A percentile compares a stretch with the other conserved stretches of the same genome.
These are phyloP conservation scores for Bicyclus anynana DNA, from an alignment of 1,140 invertebrate species.

Conservation along the genomic window DNA sequence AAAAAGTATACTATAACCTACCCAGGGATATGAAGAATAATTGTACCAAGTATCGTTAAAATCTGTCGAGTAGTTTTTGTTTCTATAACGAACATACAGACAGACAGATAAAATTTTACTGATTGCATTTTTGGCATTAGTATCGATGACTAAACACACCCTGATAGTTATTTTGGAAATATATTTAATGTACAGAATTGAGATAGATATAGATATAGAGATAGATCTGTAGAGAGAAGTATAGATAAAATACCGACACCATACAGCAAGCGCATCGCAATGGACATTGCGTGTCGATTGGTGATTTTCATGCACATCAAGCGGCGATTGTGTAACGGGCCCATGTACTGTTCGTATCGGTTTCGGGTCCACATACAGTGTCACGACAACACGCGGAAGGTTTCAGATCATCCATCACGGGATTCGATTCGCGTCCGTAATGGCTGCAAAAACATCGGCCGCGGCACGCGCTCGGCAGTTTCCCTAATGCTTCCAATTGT, in stretches of 20 bases:
- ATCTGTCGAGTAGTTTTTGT: too few relatives aligned
- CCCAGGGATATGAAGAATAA: too few relatives aligned
- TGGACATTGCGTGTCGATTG: conserved; percentile 1
- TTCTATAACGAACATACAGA: too few relatives aligned
- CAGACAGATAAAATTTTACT: too few relatives aligned
- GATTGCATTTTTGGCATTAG: too few relatives aligned
- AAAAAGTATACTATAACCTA: too few relatives aligned
- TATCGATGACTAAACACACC: too few relatives aligned
- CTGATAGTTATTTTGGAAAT: too few relatives aligned
- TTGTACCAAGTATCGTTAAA: too few relatives aligned
- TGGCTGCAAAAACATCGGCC: conserved; percentile 41
- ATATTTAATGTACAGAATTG: too few relatives aligned
- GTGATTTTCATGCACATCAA: conserved; percentile 29
- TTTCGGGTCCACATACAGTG: conserved; percentile 33
- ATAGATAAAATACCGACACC: not conserved
- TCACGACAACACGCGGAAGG: conserved; percentile 50
- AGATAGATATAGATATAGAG: too few relatives aligned
- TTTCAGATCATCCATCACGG: conserved; percentile 43
- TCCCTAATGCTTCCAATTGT: conserved; percentile 34
- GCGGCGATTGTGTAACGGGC: conserved; percentile 51
- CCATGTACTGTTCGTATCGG: conserved; percentile 46
- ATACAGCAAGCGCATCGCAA: not conserved
- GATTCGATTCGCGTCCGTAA: conserved; percentile 49
- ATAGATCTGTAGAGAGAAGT: too few relatives aligned
- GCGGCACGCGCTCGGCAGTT: conserved; percentile 30